Evolutionary conservation across 30 jellyfish, hydroid and myxozoan species (phyloP).

Genomic region (Haliclystus octoradiatus): DNA sequence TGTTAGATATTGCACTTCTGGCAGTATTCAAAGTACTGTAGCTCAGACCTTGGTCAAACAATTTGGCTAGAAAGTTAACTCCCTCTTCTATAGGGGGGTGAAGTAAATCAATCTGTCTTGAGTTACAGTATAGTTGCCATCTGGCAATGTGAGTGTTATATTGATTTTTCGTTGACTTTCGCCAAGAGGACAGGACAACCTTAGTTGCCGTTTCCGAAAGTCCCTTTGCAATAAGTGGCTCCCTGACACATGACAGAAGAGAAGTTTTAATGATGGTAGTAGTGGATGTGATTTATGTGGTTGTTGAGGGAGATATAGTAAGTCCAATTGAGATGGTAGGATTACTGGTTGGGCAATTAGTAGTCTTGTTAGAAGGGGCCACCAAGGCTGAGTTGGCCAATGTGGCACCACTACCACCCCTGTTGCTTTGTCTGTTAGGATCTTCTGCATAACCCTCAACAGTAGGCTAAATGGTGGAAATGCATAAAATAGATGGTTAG

Average conservation of each 20-base stretch:
- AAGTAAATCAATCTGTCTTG: neutral
- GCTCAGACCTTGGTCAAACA: neutral
- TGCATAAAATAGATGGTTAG: neutral
- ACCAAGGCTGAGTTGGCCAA: slow-evolving; percentile 26
- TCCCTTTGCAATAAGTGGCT: no score
- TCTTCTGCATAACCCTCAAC: slow-evolving; percentile 6
- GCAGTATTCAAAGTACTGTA: neutral
- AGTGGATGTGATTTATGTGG: slow-evolving; percentile 10
- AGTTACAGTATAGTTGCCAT: neutral
- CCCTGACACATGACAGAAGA: neutral
- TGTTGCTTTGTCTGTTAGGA: slow-evolving; percentile 13
- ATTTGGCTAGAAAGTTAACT: neutral
- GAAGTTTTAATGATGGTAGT: slow-evolving; percentile 3
- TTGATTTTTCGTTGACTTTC: neutral
- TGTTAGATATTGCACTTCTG: neutral
- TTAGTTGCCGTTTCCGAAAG: no score
- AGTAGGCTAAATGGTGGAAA: slow-evolving; percentile 5
- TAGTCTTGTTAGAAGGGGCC: neutral
- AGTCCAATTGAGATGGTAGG: slow-evolving; percentile 14
- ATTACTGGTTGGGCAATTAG: neutral
- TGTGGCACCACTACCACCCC: slow-evolving; percentile 19
- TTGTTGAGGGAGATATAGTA: slow-evolving; percentile 8
- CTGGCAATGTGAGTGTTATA: neutral
- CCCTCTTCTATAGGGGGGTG: neutral
- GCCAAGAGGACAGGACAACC: neutral